phyloP scores from a whole-genome alignment of 2,797 vertebrate species.

The Pipistrellus nathusii region DNA sequence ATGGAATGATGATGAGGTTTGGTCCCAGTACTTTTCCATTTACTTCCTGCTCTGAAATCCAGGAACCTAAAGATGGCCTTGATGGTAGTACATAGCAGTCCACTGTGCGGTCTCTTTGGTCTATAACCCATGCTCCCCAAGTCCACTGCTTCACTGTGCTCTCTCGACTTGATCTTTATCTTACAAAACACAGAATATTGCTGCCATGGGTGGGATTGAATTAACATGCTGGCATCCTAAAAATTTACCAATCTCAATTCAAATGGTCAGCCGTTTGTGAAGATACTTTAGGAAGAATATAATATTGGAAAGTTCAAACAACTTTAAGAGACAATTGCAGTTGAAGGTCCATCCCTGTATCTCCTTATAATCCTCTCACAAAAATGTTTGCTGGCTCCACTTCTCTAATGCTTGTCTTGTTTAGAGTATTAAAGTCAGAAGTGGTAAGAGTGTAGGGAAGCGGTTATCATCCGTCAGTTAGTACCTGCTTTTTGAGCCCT shows the following conservation, averaged over 20 bases:
- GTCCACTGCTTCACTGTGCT: not conserved
- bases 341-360: not conserved
- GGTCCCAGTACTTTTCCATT: not conserved
- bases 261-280: not conserved
- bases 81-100: not conserved
- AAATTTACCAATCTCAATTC: not conserved
- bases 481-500: not conserved
- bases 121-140: not conserved
- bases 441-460: not conserved
- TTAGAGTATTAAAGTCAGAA: conserved; percentile 28
- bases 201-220: not conserved
- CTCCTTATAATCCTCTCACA: not conserved
- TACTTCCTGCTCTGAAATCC: not conserved
- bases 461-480: not conserved
- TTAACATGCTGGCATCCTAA: not conserved
- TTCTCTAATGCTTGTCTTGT: not conserved
- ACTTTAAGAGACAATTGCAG: not conserved
- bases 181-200: not conserved
- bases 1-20: not conserved
- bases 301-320: conserved; percentile 1
- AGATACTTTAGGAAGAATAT: conserved; percentile 6
- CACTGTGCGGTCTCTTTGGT: not conserved
- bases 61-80: accelerated
- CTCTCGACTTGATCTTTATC: not conserved
- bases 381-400: not conserved